A percentile compares a stretch with the other conserved stretches of the same genome.
phyloP scores from a whole-genome alignment of 1,140 invertebrate species.

The Drosophila tropicalis region DNA sequence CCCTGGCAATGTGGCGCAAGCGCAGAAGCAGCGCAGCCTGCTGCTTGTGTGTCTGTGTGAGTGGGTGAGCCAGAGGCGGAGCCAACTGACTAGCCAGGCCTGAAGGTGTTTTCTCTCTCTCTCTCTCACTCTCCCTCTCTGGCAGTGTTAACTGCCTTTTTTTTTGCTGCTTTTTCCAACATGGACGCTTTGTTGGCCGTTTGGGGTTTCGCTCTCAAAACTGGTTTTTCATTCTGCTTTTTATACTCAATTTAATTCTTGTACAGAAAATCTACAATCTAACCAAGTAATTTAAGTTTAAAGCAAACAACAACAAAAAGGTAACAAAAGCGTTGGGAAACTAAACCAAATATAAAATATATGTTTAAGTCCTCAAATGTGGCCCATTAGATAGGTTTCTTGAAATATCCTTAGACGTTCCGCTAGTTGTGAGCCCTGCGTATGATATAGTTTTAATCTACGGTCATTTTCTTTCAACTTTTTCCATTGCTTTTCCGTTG shows the following conservation, averaged over 20 bases:
- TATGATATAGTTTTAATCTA: conserved; percentile 22
- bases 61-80: conserved; percentile 58
- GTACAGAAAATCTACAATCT: conserved; percentile 57
- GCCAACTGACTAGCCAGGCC: conserved; percentile 45
- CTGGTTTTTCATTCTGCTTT: conserved; percentile 71
- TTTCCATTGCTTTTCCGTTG: conserved; percentile 9
- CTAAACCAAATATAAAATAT: background rate
- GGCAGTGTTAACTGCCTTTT: conserved; percentile 40
- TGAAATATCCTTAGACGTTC: conserved; percentile 42
- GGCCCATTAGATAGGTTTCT: conserved; percentile 29
- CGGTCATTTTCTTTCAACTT: conserved; percentile 23
- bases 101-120: conserved; percentile 23
- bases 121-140: conserved; percentile 20
- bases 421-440: conserved; percentile 15
- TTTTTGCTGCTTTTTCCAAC: conserved; percentile 48
- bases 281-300: conserved; percentile 73
- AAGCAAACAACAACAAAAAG: conserved; percentile 44
- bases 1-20: conserved; percentile 57
- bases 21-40: conserved; percentile 24
- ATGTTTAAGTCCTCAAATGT: background rate
- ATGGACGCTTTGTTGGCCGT: conserved; percentile 64
- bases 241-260: conserved; percentile 21
- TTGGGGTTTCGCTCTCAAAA: conserved; percentile 28
- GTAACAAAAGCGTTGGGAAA: conserved; percentile 15
- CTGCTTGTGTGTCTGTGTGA: conserved; percentile 12